Conservation (phyloP, 2,888 invertebrate species). For the Elegia similella region DNA sequence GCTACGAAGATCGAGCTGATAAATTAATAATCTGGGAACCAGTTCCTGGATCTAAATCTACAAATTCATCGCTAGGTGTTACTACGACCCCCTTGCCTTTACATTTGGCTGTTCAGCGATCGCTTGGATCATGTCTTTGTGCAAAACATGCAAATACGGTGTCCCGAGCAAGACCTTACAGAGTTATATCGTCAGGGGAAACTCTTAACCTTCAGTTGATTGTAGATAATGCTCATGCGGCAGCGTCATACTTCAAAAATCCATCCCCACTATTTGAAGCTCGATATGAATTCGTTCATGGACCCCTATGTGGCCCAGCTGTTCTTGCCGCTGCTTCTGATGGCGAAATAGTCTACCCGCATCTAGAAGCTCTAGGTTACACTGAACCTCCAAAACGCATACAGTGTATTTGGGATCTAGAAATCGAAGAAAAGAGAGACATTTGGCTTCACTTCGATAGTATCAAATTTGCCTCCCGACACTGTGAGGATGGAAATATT, state of each 20-base stretch:
- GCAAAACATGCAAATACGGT: constrained; percentile 82
- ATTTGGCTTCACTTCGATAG: constrained; percentile 94
- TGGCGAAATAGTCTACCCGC: constrained; percentile 93
- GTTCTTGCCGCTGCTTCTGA: constrained; percentile 90
- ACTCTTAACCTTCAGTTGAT: constrained; percentile 90
- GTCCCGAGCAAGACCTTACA: constrained; percentile 81
- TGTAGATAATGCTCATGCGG: constrained; percentile 92
- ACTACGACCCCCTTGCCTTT: constrained; percentile 77
- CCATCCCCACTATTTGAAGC: constrained; percentile 92
- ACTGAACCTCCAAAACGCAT: constrained; percentile 86
- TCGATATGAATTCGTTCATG: constrained; percentile 93
- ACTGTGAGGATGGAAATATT: constrained; percentile 92
- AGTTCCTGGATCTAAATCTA: constrained; percentile 54
- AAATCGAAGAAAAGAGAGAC: constrained; percentile 91
- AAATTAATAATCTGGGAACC: constrained; percentile 92
- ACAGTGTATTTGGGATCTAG: constrained; percentile 91
- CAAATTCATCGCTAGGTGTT: constrained; percentile 52
- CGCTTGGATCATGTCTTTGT: constrained; percentile 88
- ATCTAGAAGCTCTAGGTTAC: constrained; percentile 88
- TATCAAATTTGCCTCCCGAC: constrained; percentile 91
- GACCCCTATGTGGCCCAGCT: constrained; percentile 92
- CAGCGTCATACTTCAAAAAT: constrained; percentile 93
- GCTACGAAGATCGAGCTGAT: constrained; percentile 93
- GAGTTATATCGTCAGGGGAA: constrained; percentile 90
- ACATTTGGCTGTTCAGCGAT: constrained; percentile 84